Evolutionary conservation across 2,888 invertebrate species (phyloP).

Genomic region (Pomacea canaliculata): DNA sequence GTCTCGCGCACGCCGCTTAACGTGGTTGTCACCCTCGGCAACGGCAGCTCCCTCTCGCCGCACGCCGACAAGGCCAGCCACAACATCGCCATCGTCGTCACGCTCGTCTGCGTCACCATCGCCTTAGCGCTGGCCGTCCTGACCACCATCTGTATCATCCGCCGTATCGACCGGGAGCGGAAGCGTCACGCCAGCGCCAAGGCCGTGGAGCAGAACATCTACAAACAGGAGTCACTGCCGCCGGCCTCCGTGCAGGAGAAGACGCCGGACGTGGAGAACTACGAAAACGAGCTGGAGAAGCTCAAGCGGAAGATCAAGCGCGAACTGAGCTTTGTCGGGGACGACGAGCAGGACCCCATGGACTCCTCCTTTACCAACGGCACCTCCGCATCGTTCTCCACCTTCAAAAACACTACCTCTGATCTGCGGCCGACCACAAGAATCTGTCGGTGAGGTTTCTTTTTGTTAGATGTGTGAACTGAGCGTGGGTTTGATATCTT

Average conservation of each 20-base stretch:
- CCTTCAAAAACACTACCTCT: conserved; percentile 46
- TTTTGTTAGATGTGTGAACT: too few species aligned
- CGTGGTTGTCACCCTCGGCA: conserved; percentile 44
- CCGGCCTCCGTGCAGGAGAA: conserved; percentile 20
- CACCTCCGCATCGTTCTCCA: conserved; percentile 48
- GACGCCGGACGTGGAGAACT: conserved; percentile 23
- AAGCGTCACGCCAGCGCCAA: conserved; percentile 34
- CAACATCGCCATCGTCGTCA: conserved; percentile 54
- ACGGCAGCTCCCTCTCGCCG: conserved; percentile 30
- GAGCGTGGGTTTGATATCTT: not conserved
- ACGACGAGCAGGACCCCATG: conserved; percentile 42
- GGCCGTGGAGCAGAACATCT: conserved; percentile 38
- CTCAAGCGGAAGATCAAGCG: conserved; percentile 53
- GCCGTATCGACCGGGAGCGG: conserved; percentile 47
- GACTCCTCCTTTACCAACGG: conserved; percentile 47
- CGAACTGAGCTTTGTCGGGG: conserved; percentile 57
- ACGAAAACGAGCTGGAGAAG: conserved; percentile 46
- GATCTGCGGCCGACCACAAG: conserved; percentile 48
- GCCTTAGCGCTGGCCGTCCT: conserved; percentile 52
- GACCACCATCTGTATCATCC: conserved; percentile 51
- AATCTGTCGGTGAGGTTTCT: conserved; percentile 44
- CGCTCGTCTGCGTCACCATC: conserved; percentile 54
- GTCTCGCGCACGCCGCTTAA: conserved; percentile 44
- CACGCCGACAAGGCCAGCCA: conserved; percentile 39
- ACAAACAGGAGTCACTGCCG: conserved; percentile 31